These are phyloP conservation scores for Anthonomus grandis DNA, from an alignment of 1,140 invertebrate species.

Conservation along the genomic window DNA sequence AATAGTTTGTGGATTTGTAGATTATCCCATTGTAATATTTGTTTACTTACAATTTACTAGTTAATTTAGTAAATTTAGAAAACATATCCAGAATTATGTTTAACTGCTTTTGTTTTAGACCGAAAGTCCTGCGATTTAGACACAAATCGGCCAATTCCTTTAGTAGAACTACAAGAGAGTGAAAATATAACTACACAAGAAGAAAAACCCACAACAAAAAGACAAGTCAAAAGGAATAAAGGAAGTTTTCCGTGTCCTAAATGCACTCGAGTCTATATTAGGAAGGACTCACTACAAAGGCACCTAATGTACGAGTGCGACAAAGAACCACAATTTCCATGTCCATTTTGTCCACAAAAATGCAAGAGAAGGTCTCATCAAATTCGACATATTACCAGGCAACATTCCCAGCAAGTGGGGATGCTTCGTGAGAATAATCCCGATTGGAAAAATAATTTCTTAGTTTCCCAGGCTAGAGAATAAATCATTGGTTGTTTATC, in stretches of 20 bases:
- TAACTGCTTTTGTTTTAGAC: neutral
- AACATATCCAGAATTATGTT: neutral
- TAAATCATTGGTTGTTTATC: too few relatives aligned
- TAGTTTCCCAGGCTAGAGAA: too few relatives aligned
- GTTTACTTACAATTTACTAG: neutral
- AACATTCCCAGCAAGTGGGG: slow-evolving; percentile 16
- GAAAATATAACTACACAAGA: neutral
- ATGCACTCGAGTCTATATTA: slow-evolving; percentile 62
- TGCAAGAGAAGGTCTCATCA: slow-evolving; percentile 58
- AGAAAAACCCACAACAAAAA: neutral
- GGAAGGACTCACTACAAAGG: slow-evolving; percentile 63
- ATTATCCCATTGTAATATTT: neutral
- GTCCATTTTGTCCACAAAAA: slow-evolving; percentile 68
- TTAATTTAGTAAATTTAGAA: neutral
- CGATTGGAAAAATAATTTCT: slow-evolving; percentile 10
- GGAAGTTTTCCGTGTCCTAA: slow-evolving; percentile 56
- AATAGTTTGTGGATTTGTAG: neutral
- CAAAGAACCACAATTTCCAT: slow-evolving; percentile 77
- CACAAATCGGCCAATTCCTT: neutral
- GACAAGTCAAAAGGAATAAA: slow-evolving; percentile 5
- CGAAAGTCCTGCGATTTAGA: neutral
- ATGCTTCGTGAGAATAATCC: slow-evolving; percentile 22
- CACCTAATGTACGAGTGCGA: slow-evolving; percentile 63
- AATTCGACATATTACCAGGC: slow-evolving; percentile 17
- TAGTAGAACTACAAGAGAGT: slow-evolving; percentile 9